Evolutionary conservation across 2,113 vertebrate genomes (phyloP), one percentile per base, ranked within the genome.

Genomic region (Vireo altiloquus): DNA sequence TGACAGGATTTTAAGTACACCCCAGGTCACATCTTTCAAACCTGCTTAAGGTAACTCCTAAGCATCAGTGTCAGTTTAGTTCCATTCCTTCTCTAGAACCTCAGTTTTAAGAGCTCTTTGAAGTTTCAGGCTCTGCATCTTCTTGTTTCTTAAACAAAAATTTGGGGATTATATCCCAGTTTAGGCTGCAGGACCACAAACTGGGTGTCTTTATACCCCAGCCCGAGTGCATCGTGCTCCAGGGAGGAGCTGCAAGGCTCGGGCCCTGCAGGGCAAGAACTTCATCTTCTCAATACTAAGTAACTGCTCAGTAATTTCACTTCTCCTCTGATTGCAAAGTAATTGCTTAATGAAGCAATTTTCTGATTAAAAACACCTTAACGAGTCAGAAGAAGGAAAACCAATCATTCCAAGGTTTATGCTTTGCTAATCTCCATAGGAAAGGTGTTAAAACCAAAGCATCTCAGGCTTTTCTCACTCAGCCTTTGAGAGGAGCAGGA

Each of bases 21-120:
- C 44, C 69, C 72, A 68, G 92, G 92, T 70, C 76, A 92, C 66
- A 44, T 35, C 71, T 70, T 82, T 88, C 92, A 91, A 90, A 87
- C 63, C 88, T 74, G 30, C 84, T 95, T 42, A 53, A 47, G 9
- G 0, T 9, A 15, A 72, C 75, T 82, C 33, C 42, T 70, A 60
- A 84, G 84, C 81, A 88, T 44, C 87, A 15, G 72, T 49, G 74
- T 18, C 89, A 69, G 64, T 82, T 91, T 28, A 81, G 59, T 3
- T 15, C 63, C 54, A 30, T 18, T 74, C 46, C 75, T 53, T 54
- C 68, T 39, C 76, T 10, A 57, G 16, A 59, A 77, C 5, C 82
- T 63, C 92, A 44, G 39, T 49, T 91, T 93, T 60, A 90, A 64
- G 50, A 88, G 25, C 68, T 89, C 86, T 66, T 66, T 39, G 35